Evolutionary conservation across 2,797 vertebrate species (phyloP).

Genomic region (Enteromius unitaeniatus): DNA sequence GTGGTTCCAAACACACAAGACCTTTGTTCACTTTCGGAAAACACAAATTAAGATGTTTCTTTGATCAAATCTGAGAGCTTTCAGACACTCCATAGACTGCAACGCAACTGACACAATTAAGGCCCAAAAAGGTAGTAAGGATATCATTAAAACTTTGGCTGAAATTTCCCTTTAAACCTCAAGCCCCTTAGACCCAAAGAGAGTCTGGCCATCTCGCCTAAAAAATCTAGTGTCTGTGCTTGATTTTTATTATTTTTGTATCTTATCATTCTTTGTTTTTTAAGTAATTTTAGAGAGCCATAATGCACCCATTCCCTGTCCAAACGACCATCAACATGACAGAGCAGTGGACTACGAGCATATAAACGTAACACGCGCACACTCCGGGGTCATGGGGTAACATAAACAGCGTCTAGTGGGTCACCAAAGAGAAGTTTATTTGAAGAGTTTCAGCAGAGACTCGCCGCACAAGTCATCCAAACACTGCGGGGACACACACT

Average conservation of each 20-base stretch:
- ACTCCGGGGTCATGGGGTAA: slow-evolving; percentile 38
- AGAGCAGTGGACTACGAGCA: not conserved
- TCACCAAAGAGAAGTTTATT: slow-evolving; percentile 61
- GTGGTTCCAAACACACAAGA: not conserved
- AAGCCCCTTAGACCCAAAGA: not conserved
- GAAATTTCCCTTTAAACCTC: slow-evolving; percentile 3
- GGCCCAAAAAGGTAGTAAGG: too few relatives aligned
- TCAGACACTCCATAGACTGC: too few relatives aligned
- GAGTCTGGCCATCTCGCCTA: slow-evolving; percentile 48
- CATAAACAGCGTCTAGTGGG: slow-evolving; percentile 30
- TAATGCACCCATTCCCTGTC: not conserved
- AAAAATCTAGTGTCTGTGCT: slow-evolving; percentile 58
- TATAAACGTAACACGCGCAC: not conserved
- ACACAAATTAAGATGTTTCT: not conserved
- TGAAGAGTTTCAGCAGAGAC: slow-evolving; percentile 59
- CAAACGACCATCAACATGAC: not conserved
- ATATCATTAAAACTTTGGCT: not conserved
- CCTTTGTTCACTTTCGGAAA: not conserved
- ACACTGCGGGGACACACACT: slow-evolving; percentile 53
- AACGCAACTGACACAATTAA: too few relatives aligned
- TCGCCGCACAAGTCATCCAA: slow-evolving; percentile 61
- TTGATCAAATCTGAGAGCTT: too few relatives aligned
- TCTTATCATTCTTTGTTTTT: not conserved
- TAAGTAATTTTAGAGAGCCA: not conserved
- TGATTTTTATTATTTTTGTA: not conserved